phyloP scores from a whole-genome alignment of 1,140 invertebrate species.

The Heliconius eleuchia region DNA sequence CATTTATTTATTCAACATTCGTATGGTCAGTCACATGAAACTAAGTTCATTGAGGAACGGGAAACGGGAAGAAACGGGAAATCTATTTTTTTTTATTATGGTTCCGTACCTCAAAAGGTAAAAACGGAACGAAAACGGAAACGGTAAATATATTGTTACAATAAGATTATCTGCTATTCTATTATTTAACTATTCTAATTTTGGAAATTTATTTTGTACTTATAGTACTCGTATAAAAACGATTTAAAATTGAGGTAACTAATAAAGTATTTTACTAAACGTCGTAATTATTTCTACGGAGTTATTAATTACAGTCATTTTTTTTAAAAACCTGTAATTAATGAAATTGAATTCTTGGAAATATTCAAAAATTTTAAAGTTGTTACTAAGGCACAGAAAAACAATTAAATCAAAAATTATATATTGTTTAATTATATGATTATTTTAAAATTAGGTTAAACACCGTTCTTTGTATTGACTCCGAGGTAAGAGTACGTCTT shows the following conservation, averaged over 20 bases:
- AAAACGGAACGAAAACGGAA: no score
- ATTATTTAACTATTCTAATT: not conserved
- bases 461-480: slow-evolving; percentile 33
- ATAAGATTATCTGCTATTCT: not conserved
- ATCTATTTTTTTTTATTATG: not conserved
- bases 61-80: not conserved
- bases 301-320: no score
- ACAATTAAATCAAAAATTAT: not conserved
- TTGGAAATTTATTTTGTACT: not conserved
- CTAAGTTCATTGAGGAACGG: not conserved
- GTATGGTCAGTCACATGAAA: not conserved
- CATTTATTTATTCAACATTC: not conserved
- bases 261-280: not conserved
- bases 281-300: not conserved
- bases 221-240: not conserved
- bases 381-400: not conserved
- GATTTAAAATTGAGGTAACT: not conserved
- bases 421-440: not conserved
- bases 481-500: slow-evolving; percentile 19
- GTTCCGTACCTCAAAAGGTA: no score
- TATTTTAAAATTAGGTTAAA: not conserved
- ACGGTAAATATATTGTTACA: not conserved
- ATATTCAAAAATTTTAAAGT: not conserved
- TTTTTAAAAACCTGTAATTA: not conserved
- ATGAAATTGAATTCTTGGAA: not conserved